Base-by-base conservation (phyloP, 2,113 vertebrate genomes). In the Lamprologus speciosus region DNA sequence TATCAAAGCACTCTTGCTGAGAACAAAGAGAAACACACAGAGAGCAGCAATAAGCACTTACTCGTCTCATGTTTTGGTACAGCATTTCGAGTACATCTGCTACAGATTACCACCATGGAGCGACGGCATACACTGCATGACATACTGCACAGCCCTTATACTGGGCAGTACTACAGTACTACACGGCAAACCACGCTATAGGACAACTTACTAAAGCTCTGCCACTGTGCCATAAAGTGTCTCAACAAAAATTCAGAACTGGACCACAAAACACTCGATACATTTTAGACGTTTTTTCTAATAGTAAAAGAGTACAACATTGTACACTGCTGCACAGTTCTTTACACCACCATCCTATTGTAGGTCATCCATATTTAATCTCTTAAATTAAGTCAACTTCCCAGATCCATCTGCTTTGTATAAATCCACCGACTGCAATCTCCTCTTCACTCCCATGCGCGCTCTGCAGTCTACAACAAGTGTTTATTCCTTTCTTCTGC, bases 11-110 rank as follows among this genome's bases (percentile, higher is more conserved):
- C 2, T 7, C 21, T 37, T 33, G 17, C 79, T 28, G 26, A 75
- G 5, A 31, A 47, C 40, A 75, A 78, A 75, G 5, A 35, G 35
- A 55, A 50, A 55, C 17, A 16, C 14, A 58, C 9, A 47, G 11
- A 84, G n/a, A 82, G 80, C 45, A 19, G 28, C 31, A 13, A 23
- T 7, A 6, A 9, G 4, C 78, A 96, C 95, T 95, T 95, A 96
- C 95, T 95, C 94, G 92, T 95, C 93, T 95, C 94, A 96, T 93
- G 92, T 94, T 95, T 91, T 95, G 95, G 94, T 95, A 96, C 60
- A 93, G 94, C 95, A 95, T 96, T 93, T 89, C 57, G 94, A 92
- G 87, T 87, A 93, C 94, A 94, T 95, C 92, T 93, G 94, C 87
- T 95, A 95, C 87, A 93, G 95, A 92, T 95, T 91, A 93, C 92